Evolutionary conservation across 2,113 vertebrate species (phyloP).

Genomic region (Melanerpes formicivorus): DNA sequence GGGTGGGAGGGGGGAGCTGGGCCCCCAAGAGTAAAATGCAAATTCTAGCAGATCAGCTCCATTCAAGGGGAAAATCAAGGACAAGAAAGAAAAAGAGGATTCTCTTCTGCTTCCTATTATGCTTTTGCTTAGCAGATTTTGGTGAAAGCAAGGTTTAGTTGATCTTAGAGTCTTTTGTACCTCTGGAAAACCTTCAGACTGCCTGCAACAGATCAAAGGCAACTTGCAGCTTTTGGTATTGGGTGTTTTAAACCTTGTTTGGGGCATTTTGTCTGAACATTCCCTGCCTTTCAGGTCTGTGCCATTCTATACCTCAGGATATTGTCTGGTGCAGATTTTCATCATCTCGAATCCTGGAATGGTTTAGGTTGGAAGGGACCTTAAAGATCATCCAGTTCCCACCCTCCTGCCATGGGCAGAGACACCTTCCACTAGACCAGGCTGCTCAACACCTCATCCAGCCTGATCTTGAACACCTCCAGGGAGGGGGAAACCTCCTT

Average conservation of each 20-base stretch:
- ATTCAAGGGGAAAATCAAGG: slow-evolving; percentile 43
- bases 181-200: neutral
- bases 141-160: neutral
- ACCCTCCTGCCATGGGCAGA: too few relatives aligned
- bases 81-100: neutral
- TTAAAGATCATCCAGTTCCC: too few relatives aligned
- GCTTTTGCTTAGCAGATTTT: neutral
- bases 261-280: neutral
- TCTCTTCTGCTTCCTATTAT: neutral
- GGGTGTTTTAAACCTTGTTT: neutral
- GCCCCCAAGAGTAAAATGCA: neutral
- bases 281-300: neutral
- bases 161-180: neutral
- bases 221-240: neutral
- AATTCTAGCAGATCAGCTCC: neutral
- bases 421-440: too few relatives aligned
- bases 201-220: rapidly evolving
- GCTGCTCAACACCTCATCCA: too few relatives aligned
- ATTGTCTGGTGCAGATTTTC: neutral
- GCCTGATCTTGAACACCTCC: too few relatives aligned
- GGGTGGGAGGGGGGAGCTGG: neutral
- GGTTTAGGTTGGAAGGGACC: too few relatives aligned
- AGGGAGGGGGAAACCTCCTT: too few relatives aligned
- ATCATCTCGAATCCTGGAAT: too few relatives aligned
- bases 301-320: neutral